These are phyloP conservation scores for Prionchulus punctatus DNA, from an alignment of 2,888 invertebrate genomes.

Conservation along the genomic window DNA sequence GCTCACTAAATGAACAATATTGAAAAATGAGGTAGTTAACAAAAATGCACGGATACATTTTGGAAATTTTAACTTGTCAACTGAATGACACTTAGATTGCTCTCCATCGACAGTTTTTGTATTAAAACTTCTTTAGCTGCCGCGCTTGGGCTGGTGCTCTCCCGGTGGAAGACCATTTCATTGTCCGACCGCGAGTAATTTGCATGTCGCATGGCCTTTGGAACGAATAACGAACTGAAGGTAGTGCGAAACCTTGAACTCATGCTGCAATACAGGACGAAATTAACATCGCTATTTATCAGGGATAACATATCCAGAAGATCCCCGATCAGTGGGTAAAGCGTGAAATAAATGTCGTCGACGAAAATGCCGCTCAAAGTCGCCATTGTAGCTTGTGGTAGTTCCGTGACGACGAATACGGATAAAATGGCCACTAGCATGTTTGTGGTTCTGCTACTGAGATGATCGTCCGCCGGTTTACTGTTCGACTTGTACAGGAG, in stretches of 20 bases:
- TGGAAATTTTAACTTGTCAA: too few species aligned
- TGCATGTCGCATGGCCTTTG: too few species aligned
- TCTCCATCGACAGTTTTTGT: too few species aligned
- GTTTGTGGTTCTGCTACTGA: conserved; percentile 3
- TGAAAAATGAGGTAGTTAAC: too few species aligned
- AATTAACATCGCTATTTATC: conserved; percentile 6
- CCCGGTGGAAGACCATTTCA: too few species aligned
- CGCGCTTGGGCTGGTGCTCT: too few species aligned
- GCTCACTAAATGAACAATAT: too few species aligned
- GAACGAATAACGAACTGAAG: too few species aligned
- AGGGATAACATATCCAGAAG: conserved; percentile 6
- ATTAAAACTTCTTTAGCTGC: too few species aligned
- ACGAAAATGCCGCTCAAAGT: not conserved
- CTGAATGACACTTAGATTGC: too few species aligned
- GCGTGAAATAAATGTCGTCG: not conserved
- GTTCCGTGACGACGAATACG: conserved; percentile 4
- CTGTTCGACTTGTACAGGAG: not conserved
- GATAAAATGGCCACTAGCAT: conserved; percentile 3
- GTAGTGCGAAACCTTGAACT: not conserved
- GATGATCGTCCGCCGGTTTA: not conserved
- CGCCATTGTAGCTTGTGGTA: conserved; percentile 1
- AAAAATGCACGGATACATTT: too few species aligned
- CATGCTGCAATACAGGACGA: conserved; percentile 5
- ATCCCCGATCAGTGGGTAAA: conserved; percentile 3
- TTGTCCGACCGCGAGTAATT: too few species aligned